phyloP scores from a whole-genome alignment of 2,888 invertebrate species.

The Drosophila mettleri region DNA sequence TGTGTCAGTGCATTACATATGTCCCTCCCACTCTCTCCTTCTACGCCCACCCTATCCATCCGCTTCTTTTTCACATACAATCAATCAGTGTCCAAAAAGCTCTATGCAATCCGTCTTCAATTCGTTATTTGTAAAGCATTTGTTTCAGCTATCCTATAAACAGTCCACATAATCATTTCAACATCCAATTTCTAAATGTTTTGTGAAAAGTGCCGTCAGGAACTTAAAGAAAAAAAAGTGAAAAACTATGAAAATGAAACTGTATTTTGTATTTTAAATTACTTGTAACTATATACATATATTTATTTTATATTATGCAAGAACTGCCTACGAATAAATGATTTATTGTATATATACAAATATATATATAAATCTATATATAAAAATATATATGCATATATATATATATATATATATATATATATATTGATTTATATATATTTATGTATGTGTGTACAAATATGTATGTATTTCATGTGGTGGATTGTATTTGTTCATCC shows the following conservation, averaged over 20 bases:
- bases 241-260: slow-evolving; percentile 73
- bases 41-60: not conserved
- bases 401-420: slow-evolving; percentile 69
- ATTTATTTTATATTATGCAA: slow-evolving; percentile 81
- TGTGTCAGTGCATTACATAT: slow-evolving; percentile 19
- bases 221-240: slow-evolving; percentile 33
- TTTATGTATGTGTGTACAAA: slow-evolving; percentile 34
- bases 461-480: slow-evolving; percentile 31
- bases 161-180: slow-evolving; percentile 24
- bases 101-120: slow-evolving; percentile 25
- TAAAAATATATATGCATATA: slow-evolving; percentile 69
- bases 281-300: slow-evolving; percentile 80
- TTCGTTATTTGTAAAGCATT: slow-evolving; percentile 30
- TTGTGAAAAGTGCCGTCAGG: slow-evolving; percentile 69
- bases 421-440: slow-evolving; percentile 63
- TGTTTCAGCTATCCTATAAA: slow-evolving; percentile 21
- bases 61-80: not conserved
- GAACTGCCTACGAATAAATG: slow-evolving; percentile 81
- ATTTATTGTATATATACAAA: slow-evolving; percentile 76
- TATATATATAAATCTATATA: slow-evolving; percentile 47
- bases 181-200: slow-evolving; percentile 48
- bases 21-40: not conserved
- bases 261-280: slow-evolving; percentile 81
- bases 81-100: slow-evolving; percentile 5
- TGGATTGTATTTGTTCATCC: slow-evolving; percentile 41